These are phyloP conservation scores for Triplophysa bombifrons DNA, from an alignment of 2,797 vertebrate genomes.

Conservation along the genomic window DNA sequence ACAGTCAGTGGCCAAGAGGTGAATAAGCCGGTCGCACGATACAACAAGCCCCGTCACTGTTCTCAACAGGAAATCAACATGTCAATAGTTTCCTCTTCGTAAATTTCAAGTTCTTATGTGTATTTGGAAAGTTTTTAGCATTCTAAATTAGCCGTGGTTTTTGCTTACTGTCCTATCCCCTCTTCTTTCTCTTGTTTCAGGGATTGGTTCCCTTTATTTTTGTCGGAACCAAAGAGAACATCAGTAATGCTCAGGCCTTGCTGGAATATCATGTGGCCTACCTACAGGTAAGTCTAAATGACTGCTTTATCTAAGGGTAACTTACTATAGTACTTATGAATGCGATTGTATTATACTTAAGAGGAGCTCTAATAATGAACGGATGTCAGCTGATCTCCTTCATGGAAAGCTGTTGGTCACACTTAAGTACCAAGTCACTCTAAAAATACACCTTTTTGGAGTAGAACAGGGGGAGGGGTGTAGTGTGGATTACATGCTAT, in stretches of 20 bases:
- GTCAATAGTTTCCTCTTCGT: not conserved
- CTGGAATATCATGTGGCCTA: conserved; percentile 93
- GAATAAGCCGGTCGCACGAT: conserved; percentile 65
- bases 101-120: not conserved
- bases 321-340: not conserved
- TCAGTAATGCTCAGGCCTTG: conserved; percentile 91
- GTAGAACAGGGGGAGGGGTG: conserved; percentile 53
- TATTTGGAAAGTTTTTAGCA: not conserved
- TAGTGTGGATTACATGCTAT: conserved; percentile 78
- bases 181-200: conserved; percentile 64
- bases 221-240: conserved; percentile 92
- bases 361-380: conserved; percentile 18
- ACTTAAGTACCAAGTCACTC: conserved; percentile 65
- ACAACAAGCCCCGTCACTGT: conserved; percentile 21
- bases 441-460: conserved; percentile 71
- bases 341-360: not conserved
- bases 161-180: not conserved
- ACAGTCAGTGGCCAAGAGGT: conserved; percentile 76
- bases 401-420: conserved; percentile 74
- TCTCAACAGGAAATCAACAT: conserved; percentile 17
- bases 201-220: conserved; percentile 94
- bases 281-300: conserved; percentile 79
- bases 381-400: conserved; percentile 63
- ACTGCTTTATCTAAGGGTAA: not conserved
- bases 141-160: not conserved